These are phyloP conservation scores for Melanotaenia maccullochi DNA, from an alignment of 2,797 vertebrate genomes.

Conservation along the genomic window DNA sequence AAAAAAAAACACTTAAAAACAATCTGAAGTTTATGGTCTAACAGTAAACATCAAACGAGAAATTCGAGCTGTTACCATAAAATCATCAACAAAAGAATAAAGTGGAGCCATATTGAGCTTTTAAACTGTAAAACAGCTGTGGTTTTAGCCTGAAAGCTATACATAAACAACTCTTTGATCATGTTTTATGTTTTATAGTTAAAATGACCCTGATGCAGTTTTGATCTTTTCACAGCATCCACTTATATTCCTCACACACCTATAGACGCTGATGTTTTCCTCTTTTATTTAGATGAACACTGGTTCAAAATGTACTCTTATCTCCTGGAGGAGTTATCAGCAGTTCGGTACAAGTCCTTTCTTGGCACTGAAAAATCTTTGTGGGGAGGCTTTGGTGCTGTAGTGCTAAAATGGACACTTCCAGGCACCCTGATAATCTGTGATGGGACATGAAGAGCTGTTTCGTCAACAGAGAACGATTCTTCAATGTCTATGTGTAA, in stretches of 20 bases:
- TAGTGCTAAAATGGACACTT: constrained; percentile 63
- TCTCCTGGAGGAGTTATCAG: constrained; percentile 50
- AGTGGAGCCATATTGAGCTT: background rate
- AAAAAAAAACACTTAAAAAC: too few species aligned
- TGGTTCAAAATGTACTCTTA: background rate
- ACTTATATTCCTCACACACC: constrained; percentile 21
- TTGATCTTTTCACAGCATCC: constrained; percentile 30
- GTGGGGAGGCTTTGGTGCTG: constrained; percentile 40
- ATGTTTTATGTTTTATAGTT: too few species aligned
- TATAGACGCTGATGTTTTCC: constrained; percentile 23
- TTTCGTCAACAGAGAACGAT: constrained; percentile 27
- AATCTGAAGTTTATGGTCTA: background rate
- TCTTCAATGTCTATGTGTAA: constrained; percentile 17
- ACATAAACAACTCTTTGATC: background rate
- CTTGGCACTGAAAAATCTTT: constrained; percentile 49
- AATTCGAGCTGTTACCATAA: background rate
- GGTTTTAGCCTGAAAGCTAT: background rate
- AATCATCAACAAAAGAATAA: background rate
- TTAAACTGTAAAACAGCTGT: background rate
- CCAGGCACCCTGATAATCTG: constrained; percentile 39
- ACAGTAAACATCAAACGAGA: background rate
- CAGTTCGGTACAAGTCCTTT: constrained; percentile 52
- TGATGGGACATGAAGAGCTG: constrained; percentile 51
- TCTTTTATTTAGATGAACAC: constrained; percentile 23
- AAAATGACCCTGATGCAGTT: background rate